These are phyloP conservation scores for Channa striata DNA, from an alignment of 2,797 vertebrate genomes.

Conservation along the genomic window DNA sequence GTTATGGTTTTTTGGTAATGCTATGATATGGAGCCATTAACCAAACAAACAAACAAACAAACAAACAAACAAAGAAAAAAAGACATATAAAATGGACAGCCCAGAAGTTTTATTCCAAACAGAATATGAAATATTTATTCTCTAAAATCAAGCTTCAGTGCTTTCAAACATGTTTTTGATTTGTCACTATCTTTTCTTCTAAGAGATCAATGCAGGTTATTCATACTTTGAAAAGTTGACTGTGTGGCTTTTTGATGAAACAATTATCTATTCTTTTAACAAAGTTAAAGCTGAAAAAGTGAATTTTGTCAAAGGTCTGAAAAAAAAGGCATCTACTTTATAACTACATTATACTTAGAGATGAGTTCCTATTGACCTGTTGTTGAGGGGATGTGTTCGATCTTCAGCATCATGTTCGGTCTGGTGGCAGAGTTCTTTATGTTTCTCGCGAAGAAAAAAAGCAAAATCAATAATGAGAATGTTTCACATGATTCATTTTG, in stretches of 20 bases:
- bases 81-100: slow-evolving; percentile 16
- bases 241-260: slow-evolving; percentile 53
- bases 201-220: slow-evolving; percentile 50
- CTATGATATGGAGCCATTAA: background rate
- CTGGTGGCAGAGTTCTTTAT: slow-evolving; percentile 85
- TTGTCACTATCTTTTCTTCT: slow-evolving; percentile 39
- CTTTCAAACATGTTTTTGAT: slow-evolving; percentile 46
- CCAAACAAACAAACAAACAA: slow-evolving; percentile 1
- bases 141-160: slow-evolving; percentile 32
- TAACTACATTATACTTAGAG: slow-evolving; percentile 81
- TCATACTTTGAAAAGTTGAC: slow-evolving; percentile 61
- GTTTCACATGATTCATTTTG: slow-evolving; percentile 87
- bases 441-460: slow-evolving; percentile 81
- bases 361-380: slow-evolving; percentile 81
- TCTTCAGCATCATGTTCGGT: slow-evolving; percentile 80
- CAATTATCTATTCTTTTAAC: slow-evolving; percentile 59
- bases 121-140: slow-evolving; percentile 35
- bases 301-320: slow-evolving; percentile 67
- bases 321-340: slow-evolving; percentile 76
- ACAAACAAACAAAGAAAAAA: slow-evolving; percentile 33
- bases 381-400: slow-evolving; percentile 87
- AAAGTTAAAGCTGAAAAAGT: slow-evolving; percentile 65
- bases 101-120: slow-evolving; percentile 24
- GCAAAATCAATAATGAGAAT: slow-evolving; percentile 89
- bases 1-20: slow-evolving; percentile 23